A percentile compares a stretch with the other conserved stretches of the same genome.
Evolutionary conservation across 2,888 invertebrate species (phyloP).

Genomic region (Cordilura impudica): DNA sequence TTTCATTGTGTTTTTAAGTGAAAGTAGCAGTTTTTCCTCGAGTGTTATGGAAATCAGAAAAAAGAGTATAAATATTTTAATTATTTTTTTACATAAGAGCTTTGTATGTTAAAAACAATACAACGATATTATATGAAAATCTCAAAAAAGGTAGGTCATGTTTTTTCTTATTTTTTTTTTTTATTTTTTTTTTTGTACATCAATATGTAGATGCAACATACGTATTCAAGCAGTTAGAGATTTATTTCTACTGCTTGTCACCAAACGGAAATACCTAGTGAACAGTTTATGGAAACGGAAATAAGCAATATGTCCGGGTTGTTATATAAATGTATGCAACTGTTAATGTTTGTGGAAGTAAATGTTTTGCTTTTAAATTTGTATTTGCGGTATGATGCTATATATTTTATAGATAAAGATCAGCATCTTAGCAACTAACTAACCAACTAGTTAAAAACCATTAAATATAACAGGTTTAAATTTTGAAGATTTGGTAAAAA

Average conservation of each 20-base stretch:
- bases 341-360: no score
- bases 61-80: neutral
- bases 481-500: no score
- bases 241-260: neutral
- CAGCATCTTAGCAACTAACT: no score
- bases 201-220: neutral
- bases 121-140: neutral
- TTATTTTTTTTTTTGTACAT: neutral
- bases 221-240: neutral
- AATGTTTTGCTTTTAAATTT: no score
- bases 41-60: no score
- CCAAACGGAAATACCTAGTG: slow-evolving; percentile 9
- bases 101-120: neutral
- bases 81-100: neutral
- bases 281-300: slow-evolving; percentile 16
- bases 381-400: no score
- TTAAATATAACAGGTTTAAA: no score
- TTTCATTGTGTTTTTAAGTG: neutral
- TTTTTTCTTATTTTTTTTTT: neutral
- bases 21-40: neutral
- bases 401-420: no score
- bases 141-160: neutral
- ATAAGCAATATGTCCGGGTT: slow-evolving; percentile 31
- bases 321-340: neutral
- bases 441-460: no score